Evolutionary conservation across 2,113 vertebrate species (phyloP).

Genomic region (Callopanchax toddi): DNA sequence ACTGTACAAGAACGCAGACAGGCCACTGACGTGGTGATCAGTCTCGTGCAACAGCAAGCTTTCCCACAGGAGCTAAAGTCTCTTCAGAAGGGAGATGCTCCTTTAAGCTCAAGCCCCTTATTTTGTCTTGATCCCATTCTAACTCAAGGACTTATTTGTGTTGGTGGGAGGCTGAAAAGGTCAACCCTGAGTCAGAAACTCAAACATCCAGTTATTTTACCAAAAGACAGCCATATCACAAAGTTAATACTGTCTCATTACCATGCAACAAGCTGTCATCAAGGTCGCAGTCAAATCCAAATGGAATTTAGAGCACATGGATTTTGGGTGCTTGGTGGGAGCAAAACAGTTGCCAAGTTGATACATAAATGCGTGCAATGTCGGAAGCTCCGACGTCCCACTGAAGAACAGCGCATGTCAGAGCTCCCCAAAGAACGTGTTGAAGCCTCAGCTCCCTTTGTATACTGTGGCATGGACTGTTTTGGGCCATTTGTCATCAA

Average conservation of each 20-base stretch:
- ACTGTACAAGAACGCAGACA: background rate
- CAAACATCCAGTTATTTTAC: background rate
- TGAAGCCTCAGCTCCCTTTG: too few species aligned
- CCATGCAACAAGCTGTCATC: background rate
- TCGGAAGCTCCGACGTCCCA: too few species aligned
- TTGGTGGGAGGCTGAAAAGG: slow-evolving; percentile 1
- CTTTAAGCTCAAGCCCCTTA: background rate
- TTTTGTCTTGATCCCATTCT: background rate
- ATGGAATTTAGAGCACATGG: too few species aligned
- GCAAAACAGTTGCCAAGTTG: too few species aligned
- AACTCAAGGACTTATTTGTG: accelerated
- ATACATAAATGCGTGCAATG: too few species aligned
- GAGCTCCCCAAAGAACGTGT: too few species aligned
- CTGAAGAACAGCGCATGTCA: too few species aligned
- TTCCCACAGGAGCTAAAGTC: accelerated
- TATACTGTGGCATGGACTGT: too few species aligned
- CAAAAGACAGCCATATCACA: background rate
- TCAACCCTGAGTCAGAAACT: background rate
- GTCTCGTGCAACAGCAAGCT: background rate
- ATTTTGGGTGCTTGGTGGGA: too few species aligned
- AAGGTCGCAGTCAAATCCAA: background rate
- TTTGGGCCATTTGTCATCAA: too few species aligned
- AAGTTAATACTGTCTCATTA: background rate
- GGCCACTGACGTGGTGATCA: background rate
- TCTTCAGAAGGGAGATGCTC: background rate